A percentile compares a stretch with the other conserved stretches of the same genome.
These are phyloP conservation scores for Pterostichus madidus DNA, from an alignment of 2,888 invertebrate species.

Conservation along the genomic window DNA sequence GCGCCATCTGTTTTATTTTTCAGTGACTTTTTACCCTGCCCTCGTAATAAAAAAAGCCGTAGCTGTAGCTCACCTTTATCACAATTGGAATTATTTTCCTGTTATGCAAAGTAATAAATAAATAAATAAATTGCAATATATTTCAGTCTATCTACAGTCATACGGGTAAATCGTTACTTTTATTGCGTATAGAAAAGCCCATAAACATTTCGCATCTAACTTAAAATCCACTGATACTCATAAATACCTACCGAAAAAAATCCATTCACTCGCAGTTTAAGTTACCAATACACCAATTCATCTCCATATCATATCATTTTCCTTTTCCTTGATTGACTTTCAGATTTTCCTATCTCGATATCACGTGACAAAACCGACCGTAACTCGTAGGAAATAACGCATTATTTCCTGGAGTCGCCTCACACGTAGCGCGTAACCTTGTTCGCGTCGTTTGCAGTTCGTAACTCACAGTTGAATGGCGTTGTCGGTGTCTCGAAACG, in stretches of 20 bases:
- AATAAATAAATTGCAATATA: too few relatives aligned
- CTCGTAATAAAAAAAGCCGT: too few relatives aligned
- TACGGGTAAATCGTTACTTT: too few relatives aligned
- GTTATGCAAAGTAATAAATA: too few relatives aligned
- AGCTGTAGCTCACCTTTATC: too few relatives aligned
- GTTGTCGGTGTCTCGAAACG: slow-evolving; percentile 2
- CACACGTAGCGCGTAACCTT: slow-evolving; percentile 1
- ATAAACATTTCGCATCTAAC: background rate
- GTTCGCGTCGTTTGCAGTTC: slow-evolving; percentile 24
- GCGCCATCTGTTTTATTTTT: too few relatives aligned
- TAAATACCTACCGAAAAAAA: background rate
- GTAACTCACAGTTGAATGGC: slow-evolving; percentile 32
- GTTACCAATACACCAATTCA: slow-evolving; percentile 21
- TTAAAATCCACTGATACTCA: background rate
- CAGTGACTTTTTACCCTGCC: too few relatives aligned
- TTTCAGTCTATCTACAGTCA: too few relatives aligned
- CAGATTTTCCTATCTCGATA: slow-evolving; percentile 6
- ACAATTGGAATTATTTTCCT: too few relatives aligned
- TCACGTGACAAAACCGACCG: background rate
- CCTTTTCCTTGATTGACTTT: slow-evolving; percentile 41
- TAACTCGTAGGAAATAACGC: slow-evolving; percentile 30
- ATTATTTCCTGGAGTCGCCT: slow-evolving; percentile 30
- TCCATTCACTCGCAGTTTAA: background rate
- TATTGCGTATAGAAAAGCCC: too few relatives aligned
- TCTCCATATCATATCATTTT: slow-evolving; percentile 46